A percentile compares a stretch with the other conserved stretches of the same genome.
Conservation (phyloP, 2,797 vertebrate genomes). For the Gobionotothen gibberifrons region DNA sequence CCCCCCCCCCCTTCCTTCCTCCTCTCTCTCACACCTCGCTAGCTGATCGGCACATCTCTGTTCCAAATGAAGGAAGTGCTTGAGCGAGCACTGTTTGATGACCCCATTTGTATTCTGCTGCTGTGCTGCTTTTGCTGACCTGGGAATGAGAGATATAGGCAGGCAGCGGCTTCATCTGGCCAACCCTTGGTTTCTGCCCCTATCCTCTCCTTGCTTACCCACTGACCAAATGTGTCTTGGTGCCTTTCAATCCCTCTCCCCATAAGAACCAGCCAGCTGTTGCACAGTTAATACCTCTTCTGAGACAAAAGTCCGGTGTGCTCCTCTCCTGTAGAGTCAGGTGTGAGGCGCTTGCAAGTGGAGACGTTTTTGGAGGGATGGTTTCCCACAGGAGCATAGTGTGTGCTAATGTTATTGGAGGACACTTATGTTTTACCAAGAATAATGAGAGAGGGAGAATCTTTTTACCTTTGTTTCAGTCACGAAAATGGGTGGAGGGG, state of each 20-base stretch:
- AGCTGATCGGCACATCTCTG: slow-evolving; percentile 57
- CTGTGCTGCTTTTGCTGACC: slow-evolving; percentile 69
- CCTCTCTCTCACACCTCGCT: slow-evolving; percentile 28
- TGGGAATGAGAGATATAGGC: slow-evolving; percentile 74
- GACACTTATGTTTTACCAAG: slow-evolving; percentile 14
- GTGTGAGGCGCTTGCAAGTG: slow-evolving; percentile 44
- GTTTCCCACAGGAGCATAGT: slow-evolving; percentile 29
- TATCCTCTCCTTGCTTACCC: slow-evolving; percentile 44
- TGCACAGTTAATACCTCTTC: slow-evolving; percentile 52
- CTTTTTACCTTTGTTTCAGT: background rate
- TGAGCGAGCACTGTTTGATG: slow-evolving; percentile 69
- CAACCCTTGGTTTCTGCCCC: slow-evolving; percentile 57
- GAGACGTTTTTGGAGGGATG: slow-evolving; percentile 17
- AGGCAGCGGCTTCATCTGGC: slow-evolving; percentile 75
- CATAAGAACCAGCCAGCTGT: slow-evolving; percentile 67
- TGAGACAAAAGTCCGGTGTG: slow-evolving; percentile 57
- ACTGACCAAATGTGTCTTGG: slow-evolving; percentile 46
- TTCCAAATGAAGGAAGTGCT: slow-evolving; percentile 64
- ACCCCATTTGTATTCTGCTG: slow-evolving; percentile 78
- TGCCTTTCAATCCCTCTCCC: slow-evolving; percentile 55
- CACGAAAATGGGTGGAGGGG: too few relatives aligned
- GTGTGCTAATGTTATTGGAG: slow-evolving; percentile 24
- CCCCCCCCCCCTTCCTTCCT: background rate
- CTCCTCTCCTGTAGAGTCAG: slow-evolving; percentile 42
- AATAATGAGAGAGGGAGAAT: background rate